Evolutionary conservation across 2,113 vertebrate genomes (phyloP), one percentile per base, ranked within the genome.

Genomic region (Elachura formosa): DNA sequence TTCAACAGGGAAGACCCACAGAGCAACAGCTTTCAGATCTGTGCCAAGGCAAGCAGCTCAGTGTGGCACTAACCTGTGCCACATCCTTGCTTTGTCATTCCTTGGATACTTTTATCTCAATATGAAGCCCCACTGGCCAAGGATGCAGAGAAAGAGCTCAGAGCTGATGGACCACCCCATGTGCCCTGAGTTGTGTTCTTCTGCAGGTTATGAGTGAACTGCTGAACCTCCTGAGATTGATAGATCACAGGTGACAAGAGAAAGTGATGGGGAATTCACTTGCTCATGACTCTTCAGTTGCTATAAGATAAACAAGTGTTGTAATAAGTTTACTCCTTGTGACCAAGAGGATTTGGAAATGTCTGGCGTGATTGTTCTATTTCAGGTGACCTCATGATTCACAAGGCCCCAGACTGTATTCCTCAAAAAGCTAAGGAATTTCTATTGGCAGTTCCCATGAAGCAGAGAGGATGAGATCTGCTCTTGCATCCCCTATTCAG

Each of bases 341-440:
- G 48, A 89, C 63, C 40, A 87, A 73, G 51, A 92, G 66, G 41
- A 88, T 79, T 92, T 91, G 51, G 55, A 91, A 86, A 80, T 43
- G 11, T 9, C 67, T 94, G 41, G 10, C 4, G 15, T 85, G 52
- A 34, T 51, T 85, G 43, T 82, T 58, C 56, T 75, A 5, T 84
- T 93, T 58, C 55, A 78, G 56, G 56, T 77, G 77, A 78, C 34
- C 38, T 91, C 64, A 29, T 33, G 67, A 86, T 72, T 79, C 76
- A 75, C 62, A 68, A 85, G 69, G 36, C 33, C 48, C 18, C 24
- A 41, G 10, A 59, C 0, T 62, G 18, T 84, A 82, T 71, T 86
- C n/a, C 45, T 81, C 49, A 69, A 54, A 84, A 54, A 74, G 26
- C 38, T 52, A 80, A 91, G 28, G 51, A 80, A 67, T 74, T 89